Percentiles rank a stretch among this genome's conserved stretches.
These are phyloP conservation scores for Cenopis cana DNA, from an alignment of 2,888 invertebrate genomes.

Conservation along the genomic window DNA sequence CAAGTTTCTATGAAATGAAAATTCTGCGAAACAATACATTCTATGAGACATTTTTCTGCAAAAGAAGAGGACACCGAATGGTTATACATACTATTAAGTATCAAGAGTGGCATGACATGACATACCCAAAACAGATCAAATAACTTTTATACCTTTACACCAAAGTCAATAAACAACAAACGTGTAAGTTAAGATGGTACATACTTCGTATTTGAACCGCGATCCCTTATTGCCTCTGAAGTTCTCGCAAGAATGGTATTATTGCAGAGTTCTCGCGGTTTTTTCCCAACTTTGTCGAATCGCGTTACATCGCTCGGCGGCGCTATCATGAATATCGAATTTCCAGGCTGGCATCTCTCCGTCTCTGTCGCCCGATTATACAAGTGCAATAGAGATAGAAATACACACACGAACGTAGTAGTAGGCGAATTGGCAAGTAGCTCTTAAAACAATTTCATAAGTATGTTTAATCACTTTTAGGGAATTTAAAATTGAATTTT, in stretches of 20 bases:
- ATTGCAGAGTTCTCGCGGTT: constrained; percentile 38
- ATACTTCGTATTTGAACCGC: not conserved
- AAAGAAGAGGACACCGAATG: too few species aligned
- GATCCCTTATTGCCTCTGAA: constrained; percentile 25
- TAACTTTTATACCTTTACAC: not conserved
- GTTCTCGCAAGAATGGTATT: constrained; percentile 39
- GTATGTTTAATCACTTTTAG: constrained; percentile 22
- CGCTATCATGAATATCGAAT: too few species aligned
- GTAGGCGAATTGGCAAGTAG: constrained; percentile 5
- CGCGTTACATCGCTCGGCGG: constrained; percentile 29
- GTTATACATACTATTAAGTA: too few species aligned
- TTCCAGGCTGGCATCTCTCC: too few species aligned
- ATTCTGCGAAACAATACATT: too few species aligned
- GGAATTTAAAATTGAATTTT: constrained; percentile 14
- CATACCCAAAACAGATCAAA: not conserved
- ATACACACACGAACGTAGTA: too few species aligned
- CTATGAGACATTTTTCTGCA: too few species aligned
- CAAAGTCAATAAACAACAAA: constrained; percentile 7
- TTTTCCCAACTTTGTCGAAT: constrained; percentile 39
- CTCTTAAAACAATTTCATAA: constrained; percentile 26
- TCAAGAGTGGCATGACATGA: not conserved
- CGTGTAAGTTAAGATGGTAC: constrained; percentile 8
- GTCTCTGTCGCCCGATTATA: too few species aligned
- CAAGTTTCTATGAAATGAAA: too few species aligned
- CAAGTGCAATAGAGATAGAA: too few species aligned